Evolutionary conservation across 1,140 invertebrate genomes (phyloP), one percentile per base, ranked within the genome.

Genomic region (Drosophila malerkotliana): DNA sequence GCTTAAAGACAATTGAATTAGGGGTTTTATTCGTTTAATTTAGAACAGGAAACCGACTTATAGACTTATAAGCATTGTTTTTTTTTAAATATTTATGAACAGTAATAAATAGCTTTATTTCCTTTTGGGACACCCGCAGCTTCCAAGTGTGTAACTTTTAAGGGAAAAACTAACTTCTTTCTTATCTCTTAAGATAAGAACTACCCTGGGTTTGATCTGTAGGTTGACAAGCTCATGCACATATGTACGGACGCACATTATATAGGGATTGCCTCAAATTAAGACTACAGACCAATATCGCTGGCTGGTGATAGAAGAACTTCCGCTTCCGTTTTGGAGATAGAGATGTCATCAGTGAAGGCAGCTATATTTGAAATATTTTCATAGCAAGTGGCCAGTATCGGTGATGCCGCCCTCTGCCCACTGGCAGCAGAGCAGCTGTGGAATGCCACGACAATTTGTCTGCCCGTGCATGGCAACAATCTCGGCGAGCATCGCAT

Each of bases 391-490:
- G 47, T 49, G 55, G 24, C 9, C 45, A 66, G 10, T 26, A 32
- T 47, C 30, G 10, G 57, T 6, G 41, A 44, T 37, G 2, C 34
- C 34, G 12, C 34, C 34, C 34, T 12, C 34, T 34, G 54, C 26
- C 12, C 44, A 64, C 14, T 18, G 44, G 34, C 2, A 4, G 49
- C 44, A 45, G 34, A 37, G 44, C 68, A 57, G 74, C 55, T 77
- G 55, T 78, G 81, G 81, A 85, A 85, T 85, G 82, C 78, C 81
- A 84, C 83, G 82, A 89, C 82, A 87, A 87, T 88, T 87, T 87
- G 82, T 87, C 82, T 85, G 83, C 69, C 71, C 63, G 62, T 61
- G 74, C 59, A 57, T 87, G 62, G 77, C 82, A 87, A 78, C 72
- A 79, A 88, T 78, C 77, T 78, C 57, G 58, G 64, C 66, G 56